Base-by-base conservation (phyloP, 2,113 vertebrate genomes). In the Cyphomyrus plagiostoma region DNA sequence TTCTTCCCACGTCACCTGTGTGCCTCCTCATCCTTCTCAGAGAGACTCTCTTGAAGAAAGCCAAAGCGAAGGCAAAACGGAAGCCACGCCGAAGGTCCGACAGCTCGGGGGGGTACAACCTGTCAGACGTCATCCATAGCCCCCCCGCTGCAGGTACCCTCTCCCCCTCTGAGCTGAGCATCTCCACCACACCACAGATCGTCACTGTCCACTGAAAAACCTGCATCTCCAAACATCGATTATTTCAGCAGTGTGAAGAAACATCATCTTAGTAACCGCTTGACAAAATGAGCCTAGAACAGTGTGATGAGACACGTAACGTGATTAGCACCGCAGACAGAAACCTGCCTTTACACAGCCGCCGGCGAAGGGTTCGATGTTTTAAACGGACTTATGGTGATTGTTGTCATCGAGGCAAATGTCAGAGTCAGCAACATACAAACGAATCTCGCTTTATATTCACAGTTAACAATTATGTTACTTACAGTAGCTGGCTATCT, bases 91-190 rank as follows among this genome's bases (percentile, higher is more conserved):
- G 96, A 88, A 97, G 98, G 2, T 98, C 96, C 0, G 97, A 99
- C 95, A 99, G 98, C 93, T 98, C 97, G 89, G 98, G 98, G 86
- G 98, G 98, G 45, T 99, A 99, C 93, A 98, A 97, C 83, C 95
- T 99, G n/a, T 99, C 98, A 89, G 97, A 98, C 92, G 93, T 99
- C 92, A 98, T 99, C 93, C 98, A 98, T 89, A 99, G 96, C 93
- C 96, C 97, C 13, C 90, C 92, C 11, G 13, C 90, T 80, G 7
- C 89, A 90, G 91, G 93, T 92, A 46, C 13, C 45, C 49, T 46
- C 0, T 3, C 2, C 6, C 3, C 10, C 15, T 35, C 2, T 8
- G n/a, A 62, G 46, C 66, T 77, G 66, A 45, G 8, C 39, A 21
- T 45, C 77, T 23, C 19, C 15, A 82, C 19, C 19, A 84, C 9